Base-by-base conservation (phyloP, 2,888 invertebrate species). In the Molorchus minor region DNA sequence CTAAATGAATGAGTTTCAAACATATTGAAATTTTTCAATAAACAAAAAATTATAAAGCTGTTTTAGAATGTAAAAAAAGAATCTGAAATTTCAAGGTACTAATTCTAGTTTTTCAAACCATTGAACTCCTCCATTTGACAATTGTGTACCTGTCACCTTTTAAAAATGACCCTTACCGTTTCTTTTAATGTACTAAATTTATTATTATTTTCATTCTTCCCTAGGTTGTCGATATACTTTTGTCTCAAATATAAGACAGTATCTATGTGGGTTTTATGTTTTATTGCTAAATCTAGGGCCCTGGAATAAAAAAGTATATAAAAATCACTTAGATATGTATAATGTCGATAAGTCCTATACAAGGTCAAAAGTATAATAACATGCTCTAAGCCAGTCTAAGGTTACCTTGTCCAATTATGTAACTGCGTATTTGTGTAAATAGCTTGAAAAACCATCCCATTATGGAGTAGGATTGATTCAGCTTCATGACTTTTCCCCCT, bases 321-420 rank as follows among this genome's bases (percentile, higher is more conserved):
- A 25, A 25, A 25, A 25, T 5, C 25, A 25, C 25, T 25, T 20
- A 40, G 2, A 15, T 1, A 40, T 15, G 13, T 12, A 40, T 15
- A 2, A 40, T 2, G 41, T 40, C 41, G n/a, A 16, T 15, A 40
- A n/a, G 16, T 40, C 10, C 7, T 16, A 10, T 7, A 13, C 10
- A 15, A 10, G 7, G 10, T 13, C 10, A 7, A 54, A 41, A 8
- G 20, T 25, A 13, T 15, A 38, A 16, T 3, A 16, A 38, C 3
- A 38, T 13, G n/a, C n/a, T n/a, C n/a, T 8, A 25, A 38, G 16
- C 15, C 15, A 38, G 1, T 46, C 1, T n/a, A n/a, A n/a, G n/a
- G 35, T 68, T 78, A 88, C 89, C 89, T 85, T 68, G 87, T 87
- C 91, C 92, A 93, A 69, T 89, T 87, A 75, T 89, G 90, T 64